These are phyloP conservation scores for Xestia ashworthii DNA, from an alignment of 2,888 invertebrate species.

Conservation along the genomic window DNA sequence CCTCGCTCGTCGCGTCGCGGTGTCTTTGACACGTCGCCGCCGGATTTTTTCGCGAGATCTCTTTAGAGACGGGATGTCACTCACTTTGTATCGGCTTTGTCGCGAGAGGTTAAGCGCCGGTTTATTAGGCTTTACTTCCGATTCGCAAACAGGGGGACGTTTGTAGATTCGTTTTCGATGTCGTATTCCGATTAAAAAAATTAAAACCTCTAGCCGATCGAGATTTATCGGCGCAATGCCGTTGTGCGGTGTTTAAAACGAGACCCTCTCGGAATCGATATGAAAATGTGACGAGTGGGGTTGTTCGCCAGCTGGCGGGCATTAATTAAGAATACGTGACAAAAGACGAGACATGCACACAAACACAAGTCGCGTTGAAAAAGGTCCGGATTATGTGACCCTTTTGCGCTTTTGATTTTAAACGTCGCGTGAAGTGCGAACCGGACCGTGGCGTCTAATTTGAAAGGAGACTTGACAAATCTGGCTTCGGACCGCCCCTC, in stretches of 20 bases:
- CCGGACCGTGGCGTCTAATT: constrained; percentile 86
- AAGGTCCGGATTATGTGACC: constrained; percentile 90
- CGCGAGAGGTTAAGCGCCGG: constrained; percentile 89
- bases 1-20: constrained; percentile 85
- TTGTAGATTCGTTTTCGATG: constrained; percentile 80
- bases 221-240: constrained; percentile 79
- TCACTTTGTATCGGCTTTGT: constrained; percentile 90
- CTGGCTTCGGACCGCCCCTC: constrained; percentile 88
- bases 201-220: constrained; percentile 71
- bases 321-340: constrained; percentile 91
- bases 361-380: constrained; percentile 87
- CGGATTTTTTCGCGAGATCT: constrained; percentile 89
- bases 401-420: constrained; percentile 90
- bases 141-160: constrained; percentile 86
- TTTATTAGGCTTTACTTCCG: constrained; percentile 90
- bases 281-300: constrained; percentile 87
- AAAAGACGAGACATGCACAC: constrained; percentile 90
- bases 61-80: constrained; percentile 89
- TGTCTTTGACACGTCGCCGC: constrained; percentile 90
- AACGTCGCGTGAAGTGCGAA: constrained; percentile 88
- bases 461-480: constrained; percentile 89
- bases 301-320: constrained; percentile 84
- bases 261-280: constrained; percentile 85
- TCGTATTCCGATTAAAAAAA: constrained; percentile 76
- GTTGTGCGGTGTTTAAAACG: constrained; percentile 70